phyloP scores from a whole-genome alignment of 1,140 invertebrate species.

The Zaprionus gabonicus region DNA sequence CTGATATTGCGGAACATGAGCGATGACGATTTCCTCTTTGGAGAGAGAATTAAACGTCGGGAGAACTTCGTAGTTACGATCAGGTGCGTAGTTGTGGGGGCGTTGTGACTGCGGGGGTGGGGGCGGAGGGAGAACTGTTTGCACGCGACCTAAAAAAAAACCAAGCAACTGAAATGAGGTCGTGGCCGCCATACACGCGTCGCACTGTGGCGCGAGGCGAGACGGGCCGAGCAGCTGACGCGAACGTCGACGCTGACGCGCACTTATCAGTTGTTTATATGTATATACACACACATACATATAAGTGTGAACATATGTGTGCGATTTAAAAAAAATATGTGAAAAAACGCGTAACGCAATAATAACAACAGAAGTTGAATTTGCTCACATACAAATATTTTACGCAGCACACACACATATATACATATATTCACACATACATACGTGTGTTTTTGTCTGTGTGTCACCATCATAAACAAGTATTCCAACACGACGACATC shows the following conservation, averaged over 20 bases:
- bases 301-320: not conserved
- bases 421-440: not conserved
- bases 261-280: constrained; percentile 58
- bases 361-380: constrained; percentile 12
- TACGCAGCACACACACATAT: not conserved
- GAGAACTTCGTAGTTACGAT: constrained; percentile 12
- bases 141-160: constrained; percentile 77
- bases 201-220: constrained; percentile 12
- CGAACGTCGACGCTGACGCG: constrained; percentile 39
- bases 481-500: not conserved
- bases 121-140: constrained; percentile 36
- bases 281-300: not conserved
- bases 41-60: not conserved
- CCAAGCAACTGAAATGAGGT: constrained; percentile 65
- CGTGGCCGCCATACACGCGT: constrained; percentile 64
- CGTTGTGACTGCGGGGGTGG: constrained; percentile 1
- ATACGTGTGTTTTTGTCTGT: not conserved
- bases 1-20: not conserved
- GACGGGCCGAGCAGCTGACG: constrained; percentile 11
- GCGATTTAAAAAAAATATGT: not conserved
- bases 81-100: constrained; percentile 5
- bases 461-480: not conserved
- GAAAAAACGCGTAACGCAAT: constrained; percentile 18
- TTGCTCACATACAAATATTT: constrained; percentile 10
- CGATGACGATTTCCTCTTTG: not conserved